phyloP scores from a whole-genome alignment of 2,797 vertebrate genomes.

The Enteromius afrohamiltoni region DNA sequence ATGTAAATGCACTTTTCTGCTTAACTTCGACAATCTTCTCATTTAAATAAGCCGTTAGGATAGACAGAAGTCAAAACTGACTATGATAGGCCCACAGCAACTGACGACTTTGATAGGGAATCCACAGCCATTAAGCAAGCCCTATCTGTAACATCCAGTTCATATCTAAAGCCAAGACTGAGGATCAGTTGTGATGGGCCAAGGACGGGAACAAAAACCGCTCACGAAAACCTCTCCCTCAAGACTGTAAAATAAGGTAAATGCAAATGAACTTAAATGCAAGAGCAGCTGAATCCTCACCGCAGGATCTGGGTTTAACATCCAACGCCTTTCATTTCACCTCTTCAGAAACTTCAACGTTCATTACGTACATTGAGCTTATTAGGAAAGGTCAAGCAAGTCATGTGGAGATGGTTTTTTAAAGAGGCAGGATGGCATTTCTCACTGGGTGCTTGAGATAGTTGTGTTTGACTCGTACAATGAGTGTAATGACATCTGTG shows the following conservation, averaged over 20 bases:
- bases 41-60: slow-evolving; percentile 23
- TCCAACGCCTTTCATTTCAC: slow-evolving; percentile 72
- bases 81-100: background rate
- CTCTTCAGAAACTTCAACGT: slow-evolving; percentile 58
- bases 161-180: background rate
- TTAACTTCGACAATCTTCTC: slow-evolving; percentile 1
- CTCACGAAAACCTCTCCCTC: slow-evolving; percentile 7
- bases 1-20: slow-evolving; percentile 11
- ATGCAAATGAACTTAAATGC: slow-evolving; percentile 65
- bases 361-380: slow-evolving; percentile 54
- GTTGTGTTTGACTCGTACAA: background rate
- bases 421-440: background rate
- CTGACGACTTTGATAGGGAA: slow-evolving; percentile 7
- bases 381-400: slow-evolving; percentile 61
- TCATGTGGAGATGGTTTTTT: slow-evolving; percentile 57
- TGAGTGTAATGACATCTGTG: background rate
- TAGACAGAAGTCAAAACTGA: slow-evolving; percentile 21
- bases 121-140: background rate
- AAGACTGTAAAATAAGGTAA: slow-evolving; percentile 34
- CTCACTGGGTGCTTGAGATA: background rate
- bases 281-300: slow-evolving; percentile 66
- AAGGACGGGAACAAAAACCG: slow-evolving; percentile 20
- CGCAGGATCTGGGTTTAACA: slow-evolving; percentile 53
- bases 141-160: background rate
- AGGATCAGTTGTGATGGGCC: slow-evolving; percentile 10